Percentiles rank a stretch among this genome's conserved stretches.
Conservation (phyloP, 2,113 vertebrate genomes). For the Corythaixoides concolor region DNA sequence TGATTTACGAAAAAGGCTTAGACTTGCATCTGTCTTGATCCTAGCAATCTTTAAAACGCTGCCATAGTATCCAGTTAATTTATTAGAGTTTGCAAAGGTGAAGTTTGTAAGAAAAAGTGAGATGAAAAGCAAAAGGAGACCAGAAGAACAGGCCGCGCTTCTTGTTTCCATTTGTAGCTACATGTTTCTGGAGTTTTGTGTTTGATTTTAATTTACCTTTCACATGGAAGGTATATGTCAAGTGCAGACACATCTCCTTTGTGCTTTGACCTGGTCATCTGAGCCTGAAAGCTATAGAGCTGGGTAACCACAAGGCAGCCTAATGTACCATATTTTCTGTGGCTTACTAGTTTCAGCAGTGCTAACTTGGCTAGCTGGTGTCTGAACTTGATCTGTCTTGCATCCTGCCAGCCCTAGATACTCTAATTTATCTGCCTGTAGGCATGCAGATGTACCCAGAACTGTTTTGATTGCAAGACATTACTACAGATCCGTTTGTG, state of each 20-base stretch:
- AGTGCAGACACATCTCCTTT: constrained; percentile 28
- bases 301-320: neutral
- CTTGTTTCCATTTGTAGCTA: constrained; percentile 32
- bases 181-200: constrained; percentile 28
- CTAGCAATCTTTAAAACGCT: neutral
- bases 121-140: constrained; percentile 50
- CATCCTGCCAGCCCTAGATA: constrained; percentile 14
- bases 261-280: constrained; percentile 30
- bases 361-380: constrained; percentile 1
- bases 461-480: constrained; percentile 47
- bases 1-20: neutral
- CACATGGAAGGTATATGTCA: neutral
- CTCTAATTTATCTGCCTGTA: constrained; percentile 15
- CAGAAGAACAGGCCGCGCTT: constrained; percentile 48
- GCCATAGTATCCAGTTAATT: neutral
- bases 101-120: neutral
- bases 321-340: neutral
- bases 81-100: neutral
- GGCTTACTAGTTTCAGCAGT: neutral
- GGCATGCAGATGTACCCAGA: constrained; percentile 30
- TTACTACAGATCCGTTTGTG: constrained; percentile 65
- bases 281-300: neutral
- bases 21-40: neutral
- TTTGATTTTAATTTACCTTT: constrained; percentile 47
- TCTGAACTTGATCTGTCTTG: constrained; percentile 41